A percentile compares a stretch with the other conserved stretches of the same genome.
phyloP scores from a whole-genome alignment of 2,888 invertebrate species.

The Nebria salina region DNA sequence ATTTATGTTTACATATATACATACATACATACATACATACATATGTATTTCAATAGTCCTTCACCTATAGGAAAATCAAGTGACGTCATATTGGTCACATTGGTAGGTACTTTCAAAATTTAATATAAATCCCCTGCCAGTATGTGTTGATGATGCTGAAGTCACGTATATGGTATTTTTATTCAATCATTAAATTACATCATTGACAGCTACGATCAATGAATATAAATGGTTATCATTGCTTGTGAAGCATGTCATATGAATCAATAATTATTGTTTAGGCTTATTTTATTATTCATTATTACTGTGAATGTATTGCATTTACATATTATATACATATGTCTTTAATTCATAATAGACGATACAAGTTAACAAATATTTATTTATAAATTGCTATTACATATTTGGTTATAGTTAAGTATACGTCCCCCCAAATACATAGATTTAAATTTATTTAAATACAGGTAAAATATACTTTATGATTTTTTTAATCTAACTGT shows the following conservation, averaged over 20 bases:
- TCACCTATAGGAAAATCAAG: background rate
- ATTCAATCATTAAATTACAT: background rate
- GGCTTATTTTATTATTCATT: background rate
- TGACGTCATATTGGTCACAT: background rate
- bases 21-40: too few relatives aligned
- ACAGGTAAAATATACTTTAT: too few relatives aligned
- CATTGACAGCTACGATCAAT: background rate
- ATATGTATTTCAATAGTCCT: background rate
- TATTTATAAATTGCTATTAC: too few relatives aligned
- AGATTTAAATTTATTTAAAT: too few relatives aligned
- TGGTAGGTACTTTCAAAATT: background rate
- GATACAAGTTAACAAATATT: too few relatives aligned
- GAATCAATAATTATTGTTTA: background rate
- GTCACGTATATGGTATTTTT: constrained; percentile 1
- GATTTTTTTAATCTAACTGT: too few relatives aligned
- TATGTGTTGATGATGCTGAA: background rate
- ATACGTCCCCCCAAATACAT: too few relatives aligned
- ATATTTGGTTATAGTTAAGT: too few relatives aligned
- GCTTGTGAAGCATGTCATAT: background rate
- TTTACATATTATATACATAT: constrained; percentile 33
- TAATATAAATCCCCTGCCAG: background rate
- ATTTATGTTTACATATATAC: constrained; percentile 8
- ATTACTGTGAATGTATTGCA: background rate
- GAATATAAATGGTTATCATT: background rate
- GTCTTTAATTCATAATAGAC: background rate